A percentile compares a stretch with the other conserved stretches of the same genome.
Conservation (phyloP, 2,888 invertebrate species). For the Ophion ellenae region DNA sequence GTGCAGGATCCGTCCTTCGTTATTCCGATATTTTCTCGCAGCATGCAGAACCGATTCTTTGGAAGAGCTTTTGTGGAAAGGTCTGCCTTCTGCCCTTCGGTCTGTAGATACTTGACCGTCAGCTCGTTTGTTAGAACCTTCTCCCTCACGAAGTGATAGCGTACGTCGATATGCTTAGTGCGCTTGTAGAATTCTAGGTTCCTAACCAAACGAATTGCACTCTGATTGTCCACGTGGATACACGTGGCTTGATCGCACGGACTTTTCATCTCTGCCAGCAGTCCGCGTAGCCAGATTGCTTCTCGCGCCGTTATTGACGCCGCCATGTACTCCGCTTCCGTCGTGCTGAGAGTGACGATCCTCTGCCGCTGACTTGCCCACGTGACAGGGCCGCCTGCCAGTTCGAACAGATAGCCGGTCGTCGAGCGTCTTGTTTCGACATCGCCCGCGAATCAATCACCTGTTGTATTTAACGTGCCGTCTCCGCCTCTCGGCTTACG, state of each 20-base stretch:
- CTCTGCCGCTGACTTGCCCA: constrained; percentile 63
- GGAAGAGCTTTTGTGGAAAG: constrained; percentile 28
- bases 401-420: constrained; percentile 63
- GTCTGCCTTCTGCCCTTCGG: constrained; percentile 45
- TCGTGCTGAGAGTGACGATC: constrained; percentile 59
- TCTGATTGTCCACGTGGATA: constrained; percentile 60
- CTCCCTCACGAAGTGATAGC: constrained; percentile 60
- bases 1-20: background rate
- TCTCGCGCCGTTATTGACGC: constrained; percentile 57
- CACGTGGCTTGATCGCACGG: constrained; percentile 30
- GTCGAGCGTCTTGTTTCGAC: constrained; percentile 21
- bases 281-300: constrained; percentile 51
- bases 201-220: constrained; percentile 52
- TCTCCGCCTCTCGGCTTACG: too few species aligned
- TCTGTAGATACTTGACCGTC: constrained; percentile 37
- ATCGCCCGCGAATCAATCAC: constrained; percentile 63
- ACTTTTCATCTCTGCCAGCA: constrained; percentile 53
- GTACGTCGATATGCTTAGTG: constrained; percentile 63
- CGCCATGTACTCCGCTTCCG: constrained; percentile 40
- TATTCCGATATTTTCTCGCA: constrained; percentile 1
- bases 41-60: background rate
- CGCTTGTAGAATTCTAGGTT: constrained; percentile 61
- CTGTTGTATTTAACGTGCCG: too few species aligned
- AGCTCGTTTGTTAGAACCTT: constrained; percentile 40
- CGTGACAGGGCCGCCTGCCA: constrained; percentile 52